These are phyloP conservation scores for Gymnorhina tibicen DNA, from an alignment of 2,113 vertebrate species.

Conservation along the genomic window DNA sequence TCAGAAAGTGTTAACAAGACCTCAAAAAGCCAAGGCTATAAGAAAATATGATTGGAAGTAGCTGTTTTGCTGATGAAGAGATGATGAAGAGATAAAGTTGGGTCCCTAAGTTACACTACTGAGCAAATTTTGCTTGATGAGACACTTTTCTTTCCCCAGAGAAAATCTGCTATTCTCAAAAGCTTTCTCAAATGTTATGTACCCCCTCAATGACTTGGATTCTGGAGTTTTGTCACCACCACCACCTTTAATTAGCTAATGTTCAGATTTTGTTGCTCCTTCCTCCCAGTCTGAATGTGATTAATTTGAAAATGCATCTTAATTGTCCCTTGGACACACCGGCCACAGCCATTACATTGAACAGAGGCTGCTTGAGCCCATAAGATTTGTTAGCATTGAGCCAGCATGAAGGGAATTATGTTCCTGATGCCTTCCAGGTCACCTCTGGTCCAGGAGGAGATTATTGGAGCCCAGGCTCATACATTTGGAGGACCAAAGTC, in stretches of 20 bases:
- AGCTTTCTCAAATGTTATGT: background rate
- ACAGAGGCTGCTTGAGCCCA: background rate
- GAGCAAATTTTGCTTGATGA: background rate
- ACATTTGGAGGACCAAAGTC: background rate
- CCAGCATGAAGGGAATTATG: background rate
- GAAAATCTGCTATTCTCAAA: background rate
- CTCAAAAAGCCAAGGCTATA: background rate
- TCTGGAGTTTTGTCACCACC: background rate
- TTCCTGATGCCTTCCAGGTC: background rate
- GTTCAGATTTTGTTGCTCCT: background rate
- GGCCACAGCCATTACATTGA: background rate
- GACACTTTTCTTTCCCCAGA: fast-evolving
- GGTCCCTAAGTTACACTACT: background rate
- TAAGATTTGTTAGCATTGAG: background rate
- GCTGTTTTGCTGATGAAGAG: background rate
- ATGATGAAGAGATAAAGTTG: background rate
- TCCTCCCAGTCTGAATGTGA: background rate
- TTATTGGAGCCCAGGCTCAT: background rate
- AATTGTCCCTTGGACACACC: background rate
- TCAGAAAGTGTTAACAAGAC: background rate
- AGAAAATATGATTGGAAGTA: background rate
- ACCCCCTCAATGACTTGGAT: background rate
- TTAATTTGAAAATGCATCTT: background rate
- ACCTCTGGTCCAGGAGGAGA: background rate
- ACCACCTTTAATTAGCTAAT: background rate